A percentile compares a stretch with the other conserved stretches of the same genome.
Evolutionary conservation across 2,888 invertebrate genomes (phyloP).

Genomic region (Erebia palarica): DNA sequence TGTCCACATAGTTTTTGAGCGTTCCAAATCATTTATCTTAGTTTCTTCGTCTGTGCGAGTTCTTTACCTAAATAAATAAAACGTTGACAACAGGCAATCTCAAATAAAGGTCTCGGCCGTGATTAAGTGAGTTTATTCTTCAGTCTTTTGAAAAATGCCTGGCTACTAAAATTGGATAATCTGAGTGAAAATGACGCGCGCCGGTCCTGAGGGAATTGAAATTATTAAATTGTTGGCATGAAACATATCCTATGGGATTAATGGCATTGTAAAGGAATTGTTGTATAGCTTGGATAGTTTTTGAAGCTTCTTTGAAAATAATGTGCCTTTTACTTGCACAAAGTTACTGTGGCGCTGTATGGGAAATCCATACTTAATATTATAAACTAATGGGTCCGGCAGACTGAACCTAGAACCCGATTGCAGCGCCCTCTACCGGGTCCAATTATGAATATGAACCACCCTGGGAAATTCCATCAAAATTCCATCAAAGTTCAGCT

Average conservation of each 20-base stretch:
- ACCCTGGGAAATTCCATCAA: no score
- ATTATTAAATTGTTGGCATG: conserved; percentile 9
- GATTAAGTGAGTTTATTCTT: conserved; percentile 27
- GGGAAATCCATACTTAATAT: no score
- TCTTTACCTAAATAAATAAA: conserved; percentile 15
- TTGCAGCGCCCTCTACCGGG: no score
- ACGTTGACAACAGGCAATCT: conserved; percentile 29
- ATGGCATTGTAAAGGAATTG: not conserved
- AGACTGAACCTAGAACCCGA: no score
- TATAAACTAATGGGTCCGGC: no score
- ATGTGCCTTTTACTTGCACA: not conserved
- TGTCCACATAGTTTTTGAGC: not conserved
- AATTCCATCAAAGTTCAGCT: no score
- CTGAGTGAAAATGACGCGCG: conserved; percentile 25
- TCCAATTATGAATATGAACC: no score
- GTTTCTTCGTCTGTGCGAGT: conserved; percentile 1
- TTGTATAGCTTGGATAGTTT: not conserved
- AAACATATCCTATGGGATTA: not conserved
- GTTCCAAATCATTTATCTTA: conserved; percentile 5
- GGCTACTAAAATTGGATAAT: conserved; percentile 29
- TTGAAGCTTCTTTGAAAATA: not conserved
- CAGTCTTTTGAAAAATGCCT: conserved; percentile 24
- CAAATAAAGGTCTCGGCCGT: conserved; percentile 19
- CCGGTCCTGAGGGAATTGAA: conserved; percentile 6
- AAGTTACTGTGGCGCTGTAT: no score